These are phyloP conservation scores for Zeuzera pyrina DNA, from an alignment of 2,888 invertebrate species.

Conservation along the genomic window DNA sequence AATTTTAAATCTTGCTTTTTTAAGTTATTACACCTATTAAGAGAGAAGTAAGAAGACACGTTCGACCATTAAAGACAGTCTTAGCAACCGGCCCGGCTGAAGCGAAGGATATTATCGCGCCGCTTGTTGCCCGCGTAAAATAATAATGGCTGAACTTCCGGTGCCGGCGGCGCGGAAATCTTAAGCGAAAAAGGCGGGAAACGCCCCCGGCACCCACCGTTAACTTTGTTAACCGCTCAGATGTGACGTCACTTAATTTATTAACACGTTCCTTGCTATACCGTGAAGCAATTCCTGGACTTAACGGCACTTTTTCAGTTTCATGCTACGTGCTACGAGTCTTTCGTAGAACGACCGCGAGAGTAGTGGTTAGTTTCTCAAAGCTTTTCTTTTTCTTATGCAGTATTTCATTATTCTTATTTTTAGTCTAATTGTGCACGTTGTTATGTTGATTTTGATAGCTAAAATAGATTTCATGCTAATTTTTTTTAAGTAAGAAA, in stretches of 20 bases:
- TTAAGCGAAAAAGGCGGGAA: constrained; percentile 67
- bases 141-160: constrained; percentile 74
- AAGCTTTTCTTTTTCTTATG: no score
- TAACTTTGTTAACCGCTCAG: constrained; percentile 58
- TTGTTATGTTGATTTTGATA: no score
- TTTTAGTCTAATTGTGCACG: no score
- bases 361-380: no score
- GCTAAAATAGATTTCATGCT: no score
- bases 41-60: constrained; percentile 67
- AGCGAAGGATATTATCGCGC: constrained; percentile 71
- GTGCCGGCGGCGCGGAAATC: constrained; percentile 71
- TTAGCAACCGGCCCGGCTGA: constrained; percentile 42
- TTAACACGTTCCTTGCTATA: constrained; percentile 61
- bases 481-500: no score
- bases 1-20: constrained; percentile 52
- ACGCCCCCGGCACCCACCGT: constrained; percentile 58
- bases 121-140: constrained; percentile 74
- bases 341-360: constrained; percentile 26
- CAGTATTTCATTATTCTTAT: no score
- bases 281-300: constrained; percentile 40
- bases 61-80: constrained; percentile 60
- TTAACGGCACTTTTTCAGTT: constrained; percentile 55
- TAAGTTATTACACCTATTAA: constrained; percentile 71
- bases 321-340: constrained; percentile 35
- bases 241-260: constrained; percentile 73